Evolutionary conservation across 30 jellyfish, hydroid and myxozoan species (phyloP).

Genomic region (Clytia hemisphaerica): DNA sequence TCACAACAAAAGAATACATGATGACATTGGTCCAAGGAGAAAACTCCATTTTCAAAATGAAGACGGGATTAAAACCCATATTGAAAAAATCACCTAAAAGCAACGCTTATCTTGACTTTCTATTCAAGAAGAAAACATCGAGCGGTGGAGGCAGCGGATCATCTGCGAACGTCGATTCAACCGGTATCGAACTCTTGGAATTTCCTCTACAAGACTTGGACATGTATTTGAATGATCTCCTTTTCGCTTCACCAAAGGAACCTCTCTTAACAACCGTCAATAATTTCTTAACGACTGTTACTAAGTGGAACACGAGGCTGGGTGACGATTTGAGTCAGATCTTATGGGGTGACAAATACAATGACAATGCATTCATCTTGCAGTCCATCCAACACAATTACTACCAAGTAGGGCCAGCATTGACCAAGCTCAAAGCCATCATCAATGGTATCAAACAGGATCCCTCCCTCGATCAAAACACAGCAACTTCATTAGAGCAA

Average conservation of each 20-base stretch:
- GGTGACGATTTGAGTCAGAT: conserved; percentile 28
- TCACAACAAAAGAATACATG: neutral
- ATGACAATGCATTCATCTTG: conserved; percentile 21
- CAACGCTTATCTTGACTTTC: conserved; percentile 13
- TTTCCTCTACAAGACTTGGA: conserved; percentile 56
- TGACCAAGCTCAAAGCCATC: neutral
- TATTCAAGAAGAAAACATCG: conserved; percentile 42
- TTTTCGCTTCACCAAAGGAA: neutral
- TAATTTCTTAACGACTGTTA: neutral
- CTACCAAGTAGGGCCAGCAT: conserved; percentile 16
- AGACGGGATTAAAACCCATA: conserved; percentile 67
- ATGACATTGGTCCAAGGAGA: conserved; percentile 39
- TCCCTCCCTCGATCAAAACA: conserved; percentile 4
- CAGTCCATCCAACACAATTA: conserved; percentile 33
- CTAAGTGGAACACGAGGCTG: conserved; percentile 41
- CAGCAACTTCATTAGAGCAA: conserved; percentile 13
- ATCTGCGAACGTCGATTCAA: conserved; percentile 36
- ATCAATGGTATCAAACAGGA: neutral
- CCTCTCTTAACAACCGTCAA: neutral
- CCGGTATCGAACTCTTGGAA: conserved; percentile 28
- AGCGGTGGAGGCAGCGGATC: conserved; percentile 25
- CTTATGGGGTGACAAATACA: conserved; percentile 20
- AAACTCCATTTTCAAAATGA: conserved; percentile 48
- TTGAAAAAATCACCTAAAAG: conserved; percentile 29
- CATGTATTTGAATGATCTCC: conserved; percentile 16